Conservation (phyloP, 2,113 vertebrate species). For the Carassius gibelio region DNA sequence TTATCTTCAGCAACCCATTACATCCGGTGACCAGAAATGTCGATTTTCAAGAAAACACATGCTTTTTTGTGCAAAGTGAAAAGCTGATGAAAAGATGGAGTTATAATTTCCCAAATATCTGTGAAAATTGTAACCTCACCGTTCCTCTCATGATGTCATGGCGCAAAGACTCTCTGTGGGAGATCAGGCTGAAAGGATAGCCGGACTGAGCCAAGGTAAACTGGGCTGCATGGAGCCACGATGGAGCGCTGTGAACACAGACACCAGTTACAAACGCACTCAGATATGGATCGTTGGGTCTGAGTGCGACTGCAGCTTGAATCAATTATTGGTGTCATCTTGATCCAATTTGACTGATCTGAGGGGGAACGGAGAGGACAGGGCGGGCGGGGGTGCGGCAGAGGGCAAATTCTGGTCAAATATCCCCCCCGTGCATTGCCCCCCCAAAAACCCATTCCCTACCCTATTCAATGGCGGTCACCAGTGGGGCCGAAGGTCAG, state of each 20-base stretch:
- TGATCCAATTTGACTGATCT: constrained; percentile 99
- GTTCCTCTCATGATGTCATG: constrained; percentile 92
- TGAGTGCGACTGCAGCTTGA: constrained; percentile 93
- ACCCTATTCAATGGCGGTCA: constrained; percentile 39
- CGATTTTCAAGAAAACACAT: neutral
- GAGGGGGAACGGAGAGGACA: constrained; percentile 81
- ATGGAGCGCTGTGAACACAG: constrained; percentile 90
- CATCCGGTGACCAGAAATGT: neutral
- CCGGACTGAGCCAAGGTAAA: constrained; percentile 97
- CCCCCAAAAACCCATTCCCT: constrained; percentile 35
- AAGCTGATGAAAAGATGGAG: constrained; percentile 56
- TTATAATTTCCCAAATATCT: constrained; percentile 75
- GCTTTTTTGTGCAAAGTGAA: constrained; percentile 5
- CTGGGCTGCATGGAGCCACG: constrained; percentile 79
- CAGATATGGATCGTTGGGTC: constrained; percentile 98
- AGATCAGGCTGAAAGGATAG: constrained; percentile 93
- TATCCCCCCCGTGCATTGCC: constrained; percentile 74
- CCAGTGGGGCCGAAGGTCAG: constrained; percentile 31
- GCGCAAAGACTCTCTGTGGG: constrained; percentile 86
- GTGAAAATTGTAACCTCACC: constrained; percentile 77
- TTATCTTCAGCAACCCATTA: neutral
- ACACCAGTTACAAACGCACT: constrained; percentile 85
- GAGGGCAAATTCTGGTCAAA: constrained; percentile 94
- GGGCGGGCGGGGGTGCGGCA: constrained; percentile 70
- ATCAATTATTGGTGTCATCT: constrained; percentile 99